Evolutionary conservation across 1,140 invertebrate species (phyloP), one percentile per base, ranked within the genome.

Genomic region (Dysdera silvatica): DNA sequence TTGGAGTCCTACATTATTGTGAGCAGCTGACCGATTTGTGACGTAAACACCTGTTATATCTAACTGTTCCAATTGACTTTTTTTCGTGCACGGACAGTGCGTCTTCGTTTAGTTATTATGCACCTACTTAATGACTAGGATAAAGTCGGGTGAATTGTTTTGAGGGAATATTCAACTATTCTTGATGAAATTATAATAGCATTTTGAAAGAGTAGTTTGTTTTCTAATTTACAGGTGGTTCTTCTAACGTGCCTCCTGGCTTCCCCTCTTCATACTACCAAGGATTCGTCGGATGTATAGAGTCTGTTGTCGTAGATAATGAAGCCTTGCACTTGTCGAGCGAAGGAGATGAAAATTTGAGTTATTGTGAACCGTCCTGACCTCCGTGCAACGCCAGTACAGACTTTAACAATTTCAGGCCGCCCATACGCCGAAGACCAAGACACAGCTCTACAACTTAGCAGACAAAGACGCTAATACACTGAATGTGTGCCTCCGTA

Each of bases 201-300:
- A 32, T n/a, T n/a, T n/a, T n/a, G n/a, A n/a, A 37, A 37, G n/a
- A 14, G 35, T 37, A 1, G 35, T 10, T 37, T 37, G 10, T 14
- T 37, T n/a, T 14, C 16, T 52, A 18, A 12, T 51, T 69, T 35
- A 18, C 43, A 71, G 74, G 31, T 78, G 81, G 79, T 29, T 68
- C 77, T 71, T 77, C 77, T 18, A 74, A 75, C 47, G 73, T 85
- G 26, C 83, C 83, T 26, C 73, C 78, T 32, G 83, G 84, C 48
- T 76, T 84, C 4, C 78, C 79, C 3, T 57, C 72, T 8, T 77
- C 79, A 0, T 84, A 84, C 59, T 81, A 83, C 66, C 73, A 78
- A 33, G 82, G 82, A n/a, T 80, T 85, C 70, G 76, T 76, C 2
- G 84, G 82, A 18, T 86, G 84, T 73, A 77, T 87, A 31, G 76